Evolutionary conservation across 2,113 vertebrate species (phyloP).

Genomic region (Catharus minimus): DNA sequence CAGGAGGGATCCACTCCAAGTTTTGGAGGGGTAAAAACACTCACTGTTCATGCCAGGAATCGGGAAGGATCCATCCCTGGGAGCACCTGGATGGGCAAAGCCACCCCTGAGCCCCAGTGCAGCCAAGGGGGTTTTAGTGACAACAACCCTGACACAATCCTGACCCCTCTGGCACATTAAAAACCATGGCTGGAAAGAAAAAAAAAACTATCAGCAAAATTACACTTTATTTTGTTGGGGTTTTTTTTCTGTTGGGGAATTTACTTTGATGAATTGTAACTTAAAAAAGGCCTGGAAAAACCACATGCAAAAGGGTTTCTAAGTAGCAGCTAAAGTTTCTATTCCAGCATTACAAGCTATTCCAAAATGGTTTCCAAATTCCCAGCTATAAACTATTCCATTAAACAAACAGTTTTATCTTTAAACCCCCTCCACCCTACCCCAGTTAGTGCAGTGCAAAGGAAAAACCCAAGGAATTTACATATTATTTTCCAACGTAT

Average conservation of each 20-base stretch:
- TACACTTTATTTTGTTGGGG: slow-evolving; percentile 66
- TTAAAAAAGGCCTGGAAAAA: slow-evolving; percentile 77
- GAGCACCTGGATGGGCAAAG: background rate
- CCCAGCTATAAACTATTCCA: slow-evolving; percentile 10
- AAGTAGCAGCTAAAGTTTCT: slow-evolving; percentile 70
- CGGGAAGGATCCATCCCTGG: accelerated
- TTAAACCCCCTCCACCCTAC: background rate
- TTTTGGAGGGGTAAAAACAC: background rate
- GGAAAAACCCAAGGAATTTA: slow-evolving; percentile 46
- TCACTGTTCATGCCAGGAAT: accelerated
- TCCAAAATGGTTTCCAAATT: slow-evolving; percentile 32
- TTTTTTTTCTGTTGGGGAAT: slow-evolving; percentile 26
- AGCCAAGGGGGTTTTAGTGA: background rate
- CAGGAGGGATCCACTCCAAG: background rate
- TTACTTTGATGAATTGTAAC: slow-evolving; percentile 71
- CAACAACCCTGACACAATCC: slow-evolving; percentile 21
- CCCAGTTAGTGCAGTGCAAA: slow-evolving; percentile 61
- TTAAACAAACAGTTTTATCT: background rate
- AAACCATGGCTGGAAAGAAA: slow-evolving; percentile 62
- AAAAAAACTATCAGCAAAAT: slow-evolving; percentile 76
- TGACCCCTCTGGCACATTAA: background rate
- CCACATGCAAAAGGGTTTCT: slow-evolving; percentile 80
- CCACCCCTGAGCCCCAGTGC: background rate
- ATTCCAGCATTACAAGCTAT: slow-evolving; percentile 48
- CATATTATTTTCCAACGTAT: slow-evolving; percentile 49